phyloP scores from a whole-genome alignment of 2,797 vertebrate species.

The Sebastes cheni region DNA sequence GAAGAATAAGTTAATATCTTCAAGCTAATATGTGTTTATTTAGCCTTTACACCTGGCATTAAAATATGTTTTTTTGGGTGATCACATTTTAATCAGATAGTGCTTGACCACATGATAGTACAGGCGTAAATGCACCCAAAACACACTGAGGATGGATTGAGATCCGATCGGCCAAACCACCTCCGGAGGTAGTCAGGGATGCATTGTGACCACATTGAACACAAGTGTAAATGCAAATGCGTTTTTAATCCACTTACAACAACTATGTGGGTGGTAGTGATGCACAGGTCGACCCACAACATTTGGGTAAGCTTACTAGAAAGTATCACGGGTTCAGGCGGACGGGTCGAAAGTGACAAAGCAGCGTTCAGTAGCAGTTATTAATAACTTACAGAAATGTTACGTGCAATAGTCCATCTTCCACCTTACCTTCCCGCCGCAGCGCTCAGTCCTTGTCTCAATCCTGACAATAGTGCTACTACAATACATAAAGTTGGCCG shows the following conservation, averaged over 20 bases:
- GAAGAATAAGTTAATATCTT: not conserved
- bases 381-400: not conserved
- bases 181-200: not conserved
- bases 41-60: not conserved
- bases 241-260: not conserved
- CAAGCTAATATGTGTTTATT: not conserved
- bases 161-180: not conserved
- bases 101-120: not conserved
- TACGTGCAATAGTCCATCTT: not conserved
- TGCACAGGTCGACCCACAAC: not conserved
- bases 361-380: not conserved
- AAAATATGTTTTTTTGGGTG: not conserved
- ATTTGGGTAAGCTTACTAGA: not conserved
- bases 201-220: not conserved
- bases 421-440: not conserved
- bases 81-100: not conserved
- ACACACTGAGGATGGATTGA: not conserved
- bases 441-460: not conserved
- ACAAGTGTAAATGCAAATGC: not conserved
- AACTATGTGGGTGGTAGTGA: not conserved
- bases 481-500: not conserved
- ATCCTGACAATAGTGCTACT: not conserved
- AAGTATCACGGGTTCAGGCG: not conserved
- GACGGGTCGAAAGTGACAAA: not conserved
- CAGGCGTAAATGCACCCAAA: not conserved